A percentile compares a stretch with the other conserved stretches of the same genome.
These are phyloP conservation scores for Orientallactaga sibirica DNA, from an alignment of 2,797 vertebrate genomes.

Conservation along the genomic window DNA sequence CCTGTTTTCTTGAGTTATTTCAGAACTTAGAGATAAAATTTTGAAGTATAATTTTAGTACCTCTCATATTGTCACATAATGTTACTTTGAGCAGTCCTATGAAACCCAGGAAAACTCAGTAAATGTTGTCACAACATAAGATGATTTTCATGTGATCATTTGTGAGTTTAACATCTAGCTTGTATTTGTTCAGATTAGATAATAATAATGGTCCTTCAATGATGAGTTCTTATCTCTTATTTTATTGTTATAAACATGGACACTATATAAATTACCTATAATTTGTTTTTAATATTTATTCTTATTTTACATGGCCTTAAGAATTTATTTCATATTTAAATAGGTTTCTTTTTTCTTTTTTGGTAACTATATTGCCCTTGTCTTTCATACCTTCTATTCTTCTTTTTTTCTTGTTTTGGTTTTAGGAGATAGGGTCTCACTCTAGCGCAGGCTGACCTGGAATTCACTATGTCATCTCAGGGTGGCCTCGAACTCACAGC, in stretches of 20 bases:
- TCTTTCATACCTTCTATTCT: constrained; percentile 31
- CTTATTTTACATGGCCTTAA: constrained; percentile 31
- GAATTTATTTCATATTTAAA: background rate
- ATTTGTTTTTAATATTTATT: constrained; percentile 51
- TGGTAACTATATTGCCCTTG: constrained; percentile 36
- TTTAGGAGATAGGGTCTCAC: no score
- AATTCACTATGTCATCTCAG: no score
- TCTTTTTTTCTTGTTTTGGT: no score
- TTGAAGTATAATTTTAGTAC: background rate
- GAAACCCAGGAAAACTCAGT: background rate
- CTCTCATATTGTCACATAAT: background rate
- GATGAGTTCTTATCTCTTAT: constrained; percentile 18
- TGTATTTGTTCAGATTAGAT: background rate
- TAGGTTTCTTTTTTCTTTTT: background rate
- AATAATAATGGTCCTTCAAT: background rate
- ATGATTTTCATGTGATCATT: background rate
- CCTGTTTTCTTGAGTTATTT: constrained; percentile 16
- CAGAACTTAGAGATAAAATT: constrained; percentile 31
- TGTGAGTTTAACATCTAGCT: constrained; percentile 47
- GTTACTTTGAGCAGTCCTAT: background rate
- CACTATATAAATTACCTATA: constrained; percentile 41
- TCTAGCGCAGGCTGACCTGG: no score
- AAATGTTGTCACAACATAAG: background rate
- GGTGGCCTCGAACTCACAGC: no score
- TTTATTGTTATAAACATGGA: constrained; percentile 48